Base-by-base conservation (phyloP, 2,113 vertebrate genomes). In the Morone saxatilis region DNA sequence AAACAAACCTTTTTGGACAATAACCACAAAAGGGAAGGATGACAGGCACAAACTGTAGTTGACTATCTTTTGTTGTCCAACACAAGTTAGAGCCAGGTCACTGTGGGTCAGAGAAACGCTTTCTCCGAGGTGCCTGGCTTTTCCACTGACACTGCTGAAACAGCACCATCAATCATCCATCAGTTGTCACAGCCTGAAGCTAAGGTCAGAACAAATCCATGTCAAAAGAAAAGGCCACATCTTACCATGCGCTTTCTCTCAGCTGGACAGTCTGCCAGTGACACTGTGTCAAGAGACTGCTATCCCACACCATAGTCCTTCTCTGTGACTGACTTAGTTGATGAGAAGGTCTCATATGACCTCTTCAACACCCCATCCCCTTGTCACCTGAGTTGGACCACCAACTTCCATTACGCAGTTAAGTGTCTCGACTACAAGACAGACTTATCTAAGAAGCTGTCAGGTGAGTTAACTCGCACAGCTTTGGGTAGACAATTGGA, bases 161-260 rank as follows among this genome's bases (percentile, higher is more conserved):
- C 86, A 69, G 92, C 88, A 91, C 86, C 92, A 94, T 95, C 94
- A 95, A 92, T 95, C 94, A 94, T 67, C 90, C 90, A 91, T 94
- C 94, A 95, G 90, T 85, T 95, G 95, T 95, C 93, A 95, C 70
- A 66, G 85, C 86, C 79, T 81, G 86, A 81, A 94, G 90, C 92
- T 41, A 71, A 91, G 94, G 94, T 95, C 94, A 92, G 72, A 86
- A 81, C 88, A 90, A 93, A 89, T 93, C 93, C 87, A 78, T 92
- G 91, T 95, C 91, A 93, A 90, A 88, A 88, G 89, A 88, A 92
- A 89, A 94, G 93, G 90, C 92, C 92, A 90, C 81, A 81, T 93
- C 90, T 94, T 78, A 90, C 81, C 88, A 89, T 92, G 92, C 62
- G 87, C 89, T 89, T 92, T 94, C 47, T 36, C 87, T 95, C 92